phyloP scores from a whole-genome alignment of 2,888 invertebrate species.

The Deilephila elpenor region DNA sequence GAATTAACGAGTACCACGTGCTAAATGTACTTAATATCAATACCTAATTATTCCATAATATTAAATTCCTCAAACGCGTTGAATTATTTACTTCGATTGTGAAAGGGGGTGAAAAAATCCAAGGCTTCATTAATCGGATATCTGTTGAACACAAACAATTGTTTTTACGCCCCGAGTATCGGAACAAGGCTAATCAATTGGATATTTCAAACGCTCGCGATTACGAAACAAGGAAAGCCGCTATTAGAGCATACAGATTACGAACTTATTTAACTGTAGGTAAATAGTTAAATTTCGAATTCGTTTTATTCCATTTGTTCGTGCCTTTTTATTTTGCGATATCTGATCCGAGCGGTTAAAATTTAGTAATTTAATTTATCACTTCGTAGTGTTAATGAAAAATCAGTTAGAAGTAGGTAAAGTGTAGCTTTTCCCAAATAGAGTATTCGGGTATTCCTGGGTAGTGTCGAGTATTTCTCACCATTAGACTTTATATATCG shows the following conservation, averaged over 20 bases:
- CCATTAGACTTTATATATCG: too few relatives aligned
- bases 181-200: slow-evolving; percentile 43
- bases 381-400: too few relatives aligned
- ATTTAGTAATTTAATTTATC: too few relatives aligned
- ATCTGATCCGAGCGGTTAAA: too few relatives aligned
- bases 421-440: not conserved
- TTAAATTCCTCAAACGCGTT: too few relatives aligned
- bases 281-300: not conserved
- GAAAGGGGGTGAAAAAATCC: slow-evolving; percentile 18
- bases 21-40: too few relatives aligned
- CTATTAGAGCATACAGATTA: slow-evolving; percentile 10
- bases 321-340: not conserved
- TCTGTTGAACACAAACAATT: slow-evolving; percentile 30
- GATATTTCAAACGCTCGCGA: slow-evolving; percentile 27
- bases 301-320: not conserved
- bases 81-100: slow-evolving; percentile 16
- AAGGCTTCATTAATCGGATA: slow-evolving; percentile 2
- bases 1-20: too few relatives aligned
- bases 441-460: too few relatives aligned
- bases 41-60: too few relatives aligned
- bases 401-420: too few relatives aligned
- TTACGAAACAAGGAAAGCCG: not conserved
- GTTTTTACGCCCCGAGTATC: slow-evolving; percentile 8
- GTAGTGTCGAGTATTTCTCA: too few relatives aligned
- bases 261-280: not conserved